A percentile compares a stretch with the other conserved stretches of the same genome.
Conservation (phyloP, 1,140 invertebrate species). For the Drosophila kikkawai region DNA sequence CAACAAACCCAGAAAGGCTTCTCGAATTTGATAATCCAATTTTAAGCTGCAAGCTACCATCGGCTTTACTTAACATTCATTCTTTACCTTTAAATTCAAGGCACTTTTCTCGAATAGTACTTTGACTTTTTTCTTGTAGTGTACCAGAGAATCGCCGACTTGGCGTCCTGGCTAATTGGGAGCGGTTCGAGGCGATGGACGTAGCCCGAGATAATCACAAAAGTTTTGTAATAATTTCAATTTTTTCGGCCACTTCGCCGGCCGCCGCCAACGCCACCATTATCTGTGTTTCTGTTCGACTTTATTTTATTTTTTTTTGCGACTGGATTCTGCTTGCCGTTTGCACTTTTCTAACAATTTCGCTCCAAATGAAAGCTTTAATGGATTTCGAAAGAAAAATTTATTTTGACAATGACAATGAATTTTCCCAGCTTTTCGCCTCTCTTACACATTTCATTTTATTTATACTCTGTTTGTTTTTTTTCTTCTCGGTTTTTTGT, state of each 20-base stretch:
- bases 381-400: constrained; percentile 76
- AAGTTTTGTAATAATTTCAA: constrained; percentile 74
- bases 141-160: constrained; percentile 28
- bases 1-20: too few relatives aligned
- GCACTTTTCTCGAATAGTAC: not conserved
- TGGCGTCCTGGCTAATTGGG: constrained; percentile 31
- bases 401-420: constrained; percentile 77
- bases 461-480: constrained; percentile 44
- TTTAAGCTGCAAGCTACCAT: too few relatives aligned
- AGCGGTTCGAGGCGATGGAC: constrained; percentile 7
- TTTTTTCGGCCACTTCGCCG: constrained; percentile 53
- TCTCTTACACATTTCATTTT: constrained; percentile 55
- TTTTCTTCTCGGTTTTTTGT: not conserved
- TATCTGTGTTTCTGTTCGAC: constrained; percentile 18
- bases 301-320: constrained; percentile 13
- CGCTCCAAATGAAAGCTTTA: constrained; percentile 68
- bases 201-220: constrained; percentile 65
- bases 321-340: constrained; percentile 50
- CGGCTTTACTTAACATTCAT: not conserved
- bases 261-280: constrained; percentile 20
- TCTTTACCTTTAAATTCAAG: not conserved
- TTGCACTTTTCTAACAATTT: constrained; percentile 74
- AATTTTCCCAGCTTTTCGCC: constrained; percentile 53
- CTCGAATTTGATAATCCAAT: too few relatives aligned
- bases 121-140: not conserved